Evolutionary conservation across 1,140 invertebrate species (phyloP).

Genomic region (Calosoma granatense): DNA sequence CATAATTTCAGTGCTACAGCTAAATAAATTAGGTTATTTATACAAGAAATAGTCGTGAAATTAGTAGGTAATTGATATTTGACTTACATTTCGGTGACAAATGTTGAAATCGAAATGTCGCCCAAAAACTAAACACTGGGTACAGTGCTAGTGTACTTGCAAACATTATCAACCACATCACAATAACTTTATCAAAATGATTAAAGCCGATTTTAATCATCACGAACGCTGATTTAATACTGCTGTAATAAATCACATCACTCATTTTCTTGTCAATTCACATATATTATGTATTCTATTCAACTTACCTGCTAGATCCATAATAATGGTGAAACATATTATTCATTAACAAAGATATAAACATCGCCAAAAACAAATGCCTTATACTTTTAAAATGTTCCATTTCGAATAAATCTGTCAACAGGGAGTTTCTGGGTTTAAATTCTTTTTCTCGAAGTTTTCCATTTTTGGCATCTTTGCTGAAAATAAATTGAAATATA

Average conservation of each 20-base stretch:
- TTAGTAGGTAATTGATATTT: not conserved
- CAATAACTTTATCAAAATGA: conserved; percentile 41
- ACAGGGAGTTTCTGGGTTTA: conserved; percentile 53
- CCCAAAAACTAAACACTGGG: conserved; percentile 44
- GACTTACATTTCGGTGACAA: conserved; percentile 32
- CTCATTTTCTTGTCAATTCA: not conserved
- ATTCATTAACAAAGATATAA: conserved; percentile 64
- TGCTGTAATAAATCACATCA: conserved; percentile 15
- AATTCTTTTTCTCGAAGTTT: conserved; percentile 53
- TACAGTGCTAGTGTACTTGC: conserved; percentile 41
- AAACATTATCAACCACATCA: conserved; percentile 46
- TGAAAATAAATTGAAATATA: not conserved
- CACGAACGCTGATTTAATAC: conserved; percentile 36
- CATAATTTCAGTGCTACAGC: not conserved
- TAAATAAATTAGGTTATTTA: not conserved
- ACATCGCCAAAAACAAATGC: conserved; percentile 71
- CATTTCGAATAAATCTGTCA: conserved; percentile 70
- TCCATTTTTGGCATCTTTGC: not conserved
- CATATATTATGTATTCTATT: conserved; percentile 10
- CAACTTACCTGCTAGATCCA: conserved; percentile 61
- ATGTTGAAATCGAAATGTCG: conserved; percentile 25
- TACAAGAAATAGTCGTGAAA: not conserved
- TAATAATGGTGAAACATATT: conserved; percentile 61
- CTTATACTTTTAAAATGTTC: conserved; percentile 73
- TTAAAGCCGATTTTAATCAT: conserved; percentile 47